These are phyloP conservation scores for Suncus etruscus DNA, from an alignment of 2,113 vertebrate genomes.

Conservation along the genomic window DNA sequence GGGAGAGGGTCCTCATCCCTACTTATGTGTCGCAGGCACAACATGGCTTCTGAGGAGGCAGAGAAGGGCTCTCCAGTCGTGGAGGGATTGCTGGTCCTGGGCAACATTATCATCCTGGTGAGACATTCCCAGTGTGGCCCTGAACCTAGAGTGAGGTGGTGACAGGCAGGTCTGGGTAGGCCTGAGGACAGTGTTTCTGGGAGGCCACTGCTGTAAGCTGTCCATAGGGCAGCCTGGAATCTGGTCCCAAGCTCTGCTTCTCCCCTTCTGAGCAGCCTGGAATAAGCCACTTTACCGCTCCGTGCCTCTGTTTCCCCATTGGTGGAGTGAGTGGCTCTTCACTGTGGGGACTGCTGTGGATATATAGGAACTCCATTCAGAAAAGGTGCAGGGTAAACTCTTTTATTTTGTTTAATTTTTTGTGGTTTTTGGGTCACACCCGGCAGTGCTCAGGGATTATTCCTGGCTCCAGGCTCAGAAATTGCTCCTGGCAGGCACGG, in stretches of 20 bases:
- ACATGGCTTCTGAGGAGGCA: constrained; percentile 64
- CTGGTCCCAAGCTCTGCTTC: neutral
- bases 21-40: neutral
- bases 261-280: neutral
- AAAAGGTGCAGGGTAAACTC: neutral
- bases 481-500: too few relatives aligned
- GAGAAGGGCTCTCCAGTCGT: constrained; percentile 78
- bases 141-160: accelerated
- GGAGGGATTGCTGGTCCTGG: constrained; percentile 81
- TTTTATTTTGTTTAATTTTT: too few relatives aligned
- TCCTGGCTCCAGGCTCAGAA: too few relatives aligned
- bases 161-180: neutral
- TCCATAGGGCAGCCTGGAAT: neutral
- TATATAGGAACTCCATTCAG: neutral
- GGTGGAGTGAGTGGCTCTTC: neutral
- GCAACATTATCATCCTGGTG: constrained; percentile 85
- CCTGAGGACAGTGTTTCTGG: neutral
- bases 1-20: neutral
- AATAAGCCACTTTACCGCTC: neutral
- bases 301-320: neutral
- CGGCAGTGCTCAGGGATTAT: too few relatives aligned
- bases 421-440: too few relatives aligned
- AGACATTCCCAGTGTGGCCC: constrained; percentile 20
- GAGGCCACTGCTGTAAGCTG: neutral
- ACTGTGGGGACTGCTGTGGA: neutral